phyloP scores from a whole-genome alignment of 2,797 vertebrate species.

The Cygnus olor region DNA sequence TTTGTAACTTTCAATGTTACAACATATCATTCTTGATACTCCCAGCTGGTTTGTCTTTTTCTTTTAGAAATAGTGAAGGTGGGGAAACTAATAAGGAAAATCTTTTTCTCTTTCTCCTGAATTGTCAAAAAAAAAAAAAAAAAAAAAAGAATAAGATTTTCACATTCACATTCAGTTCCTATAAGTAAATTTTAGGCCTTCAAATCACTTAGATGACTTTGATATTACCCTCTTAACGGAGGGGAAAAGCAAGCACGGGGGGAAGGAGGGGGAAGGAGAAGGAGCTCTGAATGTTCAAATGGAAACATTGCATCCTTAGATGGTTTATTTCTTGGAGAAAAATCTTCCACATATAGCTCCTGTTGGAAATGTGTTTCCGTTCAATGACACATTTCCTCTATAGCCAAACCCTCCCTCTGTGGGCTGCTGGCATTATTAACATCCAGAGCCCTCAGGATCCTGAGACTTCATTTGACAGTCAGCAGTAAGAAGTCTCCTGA shows the following conservation, averaged over 20 bases:
- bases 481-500: neutral
- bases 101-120: neutral
- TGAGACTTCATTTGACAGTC: neutral
- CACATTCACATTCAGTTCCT: neutral
- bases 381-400: fast-evolving
- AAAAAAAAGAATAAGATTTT: neutral
- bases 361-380: neutral
- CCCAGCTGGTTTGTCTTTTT: neutral
- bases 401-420: neutral
- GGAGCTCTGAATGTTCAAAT: neutral
- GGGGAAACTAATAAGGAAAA: neutral
- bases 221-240: neutral
- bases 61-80: neutral
- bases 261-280: neutral
- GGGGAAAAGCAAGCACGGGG: fast-evolving
- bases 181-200: neutral
- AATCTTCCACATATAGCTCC: neutral
- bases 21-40: neutral
- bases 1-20: neutral
- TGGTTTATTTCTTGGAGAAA: neutral
- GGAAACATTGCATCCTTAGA: neutral
- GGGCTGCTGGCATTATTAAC: neutral
- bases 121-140: neutral
- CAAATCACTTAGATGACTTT: neutral
- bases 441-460: neutral